Conservation (phyloP, 2,797 vertebrate species). For the Betta splendens region DNA sequence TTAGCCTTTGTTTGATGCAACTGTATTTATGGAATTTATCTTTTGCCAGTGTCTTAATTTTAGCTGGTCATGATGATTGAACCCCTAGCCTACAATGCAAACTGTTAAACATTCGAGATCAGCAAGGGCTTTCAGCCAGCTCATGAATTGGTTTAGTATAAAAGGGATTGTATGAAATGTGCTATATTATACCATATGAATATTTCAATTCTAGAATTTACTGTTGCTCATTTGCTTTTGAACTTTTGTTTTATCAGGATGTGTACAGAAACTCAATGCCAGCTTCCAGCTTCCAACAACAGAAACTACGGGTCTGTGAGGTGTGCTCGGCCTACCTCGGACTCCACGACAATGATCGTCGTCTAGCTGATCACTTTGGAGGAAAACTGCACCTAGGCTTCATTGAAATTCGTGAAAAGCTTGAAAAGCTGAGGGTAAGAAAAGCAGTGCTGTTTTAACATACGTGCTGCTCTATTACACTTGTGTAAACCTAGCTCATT, state of each 20-base stretch:
- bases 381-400: conserved; percentile 97
- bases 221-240: neutral
- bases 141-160: no score
- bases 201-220: neutral
- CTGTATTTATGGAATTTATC: no score
- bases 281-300: conserved; percentile 98
- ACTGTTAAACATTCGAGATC: no score
- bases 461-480: no score
- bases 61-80: no score
- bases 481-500: neutral
- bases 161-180: no score
- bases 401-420: conserved; percentile 98
- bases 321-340: conserved; percentile 97
- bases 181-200: no score
- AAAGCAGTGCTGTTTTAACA: no score
- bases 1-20: no score
- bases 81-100: no score
- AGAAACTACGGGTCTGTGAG: conserved; percentile 96
- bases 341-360: conserved; percentile 96
- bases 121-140: no score
- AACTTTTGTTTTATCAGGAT: conserved; percentile 79
- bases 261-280: conserved; percentile 99
- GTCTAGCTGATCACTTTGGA: conserved; percentile 98
- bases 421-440: conserved; percentile 92
- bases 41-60: no score